These are phyloP conservation scores for Diachasmimorpha longicaudata DNA, from an alignment of 1,140 invertebrate genomes.

Conservation along the genomic window DNA sequence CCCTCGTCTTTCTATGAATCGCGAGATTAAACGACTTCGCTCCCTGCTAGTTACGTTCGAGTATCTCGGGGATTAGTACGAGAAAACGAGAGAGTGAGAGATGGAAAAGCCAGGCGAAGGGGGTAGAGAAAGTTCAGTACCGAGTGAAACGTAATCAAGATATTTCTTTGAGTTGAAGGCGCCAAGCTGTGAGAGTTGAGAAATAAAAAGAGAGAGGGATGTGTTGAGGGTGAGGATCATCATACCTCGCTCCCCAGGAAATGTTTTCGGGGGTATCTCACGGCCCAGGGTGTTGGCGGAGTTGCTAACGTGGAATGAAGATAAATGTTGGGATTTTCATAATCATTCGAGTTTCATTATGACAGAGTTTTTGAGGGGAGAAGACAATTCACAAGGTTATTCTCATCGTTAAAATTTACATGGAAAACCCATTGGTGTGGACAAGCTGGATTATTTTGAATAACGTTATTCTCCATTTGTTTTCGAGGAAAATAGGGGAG, in stretches of 20 bases:
- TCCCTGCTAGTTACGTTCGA: slow-evolving; percentile 24
- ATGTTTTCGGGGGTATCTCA: background rate
- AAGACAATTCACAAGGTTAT: background rate
- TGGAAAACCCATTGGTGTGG: background rate
- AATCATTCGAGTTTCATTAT: slow-evolving; percentile 5
- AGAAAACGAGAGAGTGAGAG: background rate
- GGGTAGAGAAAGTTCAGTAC: background rate
- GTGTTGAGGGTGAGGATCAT: background rate
- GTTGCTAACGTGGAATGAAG: background rate
- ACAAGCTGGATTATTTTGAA: background rate
- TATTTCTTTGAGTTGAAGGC: slow-evolving; percentile 10
- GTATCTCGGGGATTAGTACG: slow-evolving; percentile 17
- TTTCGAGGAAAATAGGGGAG: background rate
- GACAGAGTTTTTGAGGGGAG: background rate
- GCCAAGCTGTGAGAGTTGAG: background rate
- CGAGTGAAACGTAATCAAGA: slow-evolving; percentile 19
- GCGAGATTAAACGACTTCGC: slow-evolving; percentile 20
- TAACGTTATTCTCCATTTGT: background rate
- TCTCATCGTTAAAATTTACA: slow-evolving; percentile 2
- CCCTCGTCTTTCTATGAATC: background rate
- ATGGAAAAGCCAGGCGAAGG: background rate
- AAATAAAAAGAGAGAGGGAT: background rate
- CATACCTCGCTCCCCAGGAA: background rate
- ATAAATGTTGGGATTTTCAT: background rate
- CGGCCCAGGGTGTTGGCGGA: background rate